These are phyloP conservation scores for Sciurus carolinensis DNA, from an alignment of 2,797 vertebrate genomes.

Conservation along the genomic window DNA sequence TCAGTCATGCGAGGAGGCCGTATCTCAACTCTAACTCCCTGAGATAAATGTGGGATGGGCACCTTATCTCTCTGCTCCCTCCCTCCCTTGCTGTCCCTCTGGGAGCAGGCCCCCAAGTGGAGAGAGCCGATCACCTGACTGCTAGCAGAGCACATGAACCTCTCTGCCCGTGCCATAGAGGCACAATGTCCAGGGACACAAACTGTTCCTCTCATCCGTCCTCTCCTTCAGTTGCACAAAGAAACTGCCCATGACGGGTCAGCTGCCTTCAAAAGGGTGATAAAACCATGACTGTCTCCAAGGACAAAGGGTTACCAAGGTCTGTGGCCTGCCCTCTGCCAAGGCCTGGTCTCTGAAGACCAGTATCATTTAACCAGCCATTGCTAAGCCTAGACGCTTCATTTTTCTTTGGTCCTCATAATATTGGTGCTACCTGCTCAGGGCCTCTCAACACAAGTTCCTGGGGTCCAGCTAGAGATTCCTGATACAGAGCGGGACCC, in stretches of 20 bases:
- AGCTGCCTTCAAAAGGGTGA: not conserved
- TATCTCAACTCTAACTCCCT: constrained; percentile 4
- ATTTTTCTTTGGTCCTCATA: not conserved
- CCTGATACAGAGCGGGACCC: too few species aligned
- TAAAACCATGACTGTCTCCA: not conserved
- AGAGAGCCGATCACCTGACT: not conserved
- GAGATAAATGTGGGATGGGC: constrained; percentile 63
- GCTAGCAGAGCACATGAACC: not conserved
- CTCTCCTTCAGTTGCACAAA: not conserved
- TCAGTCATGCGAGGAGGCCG: rapidly evolving
- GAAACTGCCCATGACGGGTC: not conserved
- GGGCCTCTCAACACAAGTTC: not conserved
- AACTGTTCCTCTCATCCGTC: rapidly evolving
- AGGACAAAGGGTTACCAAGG: not conserved
- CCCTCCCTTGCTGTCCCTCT: not conserved
- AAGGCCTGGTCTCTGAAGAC: not conserved
- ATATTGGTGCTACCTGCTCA: not conserved
- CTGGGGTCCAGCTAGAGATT: not conserved
- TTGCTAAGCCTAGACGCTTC: not conserved
- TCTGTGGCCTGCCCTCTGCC: not conserved
- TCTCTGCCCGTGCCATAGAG: not conserved
- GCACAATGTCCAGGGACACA: rapidly evolving
- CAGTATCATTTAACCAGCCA: not conserved
- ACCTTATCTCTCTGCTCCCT: constrained; percentile 50
- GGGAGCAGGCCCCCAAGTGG: not conserved